Base-by-base conservation (phyloP, 2,888 invertebrate species). In the Imbricaverruca yamaguchii region DNA sequence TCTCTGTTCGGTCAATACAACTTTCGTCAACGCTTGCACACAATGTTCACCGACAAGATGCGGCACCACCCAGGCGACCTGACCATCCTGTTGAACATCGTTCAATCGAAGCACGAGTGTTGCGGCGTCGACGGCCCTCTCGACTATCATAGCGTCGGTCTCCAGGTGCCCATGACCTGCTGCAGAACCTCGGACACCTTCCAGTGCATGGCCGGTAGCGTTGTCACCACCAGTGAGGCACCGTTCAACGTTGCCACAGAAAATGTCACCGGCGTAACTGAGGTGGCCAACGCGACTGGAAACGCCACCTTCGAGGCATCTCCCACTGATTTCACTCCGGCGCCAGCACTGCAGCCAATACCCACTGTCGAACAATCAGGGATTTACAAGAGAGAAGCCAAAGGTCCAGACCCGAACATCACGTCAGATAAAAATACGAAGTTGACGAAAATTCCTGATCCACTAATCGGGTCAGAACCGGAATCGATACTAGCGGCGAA, bases 111-210 rank as follows among this genome's bases (percentile, higher is more conserved):
- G 53, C 21, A 53, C 53, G 18, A 23, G 15, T 74, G 74, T 55
- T 74, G 74, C 74, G 74, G 74, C 9, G 74, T 74, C 21, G 21
- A 74, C 74, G 74, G 74, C 2, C 74, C 74, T 21, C 55, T 21
- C 7, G 74, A 74, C 74, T 74, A 74, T 55, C 74, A 74, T 55
- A 11, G 53, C 7, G 74, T 9, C 21, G 74, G 74, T 12, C 39
- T 74, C 21, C 74, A 55, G 55, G 21, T 74, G 18, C 74, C 74
- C 10, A 55, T 21, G 21, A 55, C 74, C 18, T 74, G 74, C 74
- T 74, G 74, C 55, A 6, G 18, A 21, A 8, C 74, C 53, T 18
- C 74, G 6, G 6, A 9, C 25, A 55, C 21, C 55, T 53, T 21
- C 55, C 21, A 55, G 18, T 74, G 74, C 55, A 18, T 7, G 39